These are phyloP conservation scores for Temnothorax rugatulus DNA, from an alignment of 2,888 invertebrate species.

Conservation along the genomic window DNA sequence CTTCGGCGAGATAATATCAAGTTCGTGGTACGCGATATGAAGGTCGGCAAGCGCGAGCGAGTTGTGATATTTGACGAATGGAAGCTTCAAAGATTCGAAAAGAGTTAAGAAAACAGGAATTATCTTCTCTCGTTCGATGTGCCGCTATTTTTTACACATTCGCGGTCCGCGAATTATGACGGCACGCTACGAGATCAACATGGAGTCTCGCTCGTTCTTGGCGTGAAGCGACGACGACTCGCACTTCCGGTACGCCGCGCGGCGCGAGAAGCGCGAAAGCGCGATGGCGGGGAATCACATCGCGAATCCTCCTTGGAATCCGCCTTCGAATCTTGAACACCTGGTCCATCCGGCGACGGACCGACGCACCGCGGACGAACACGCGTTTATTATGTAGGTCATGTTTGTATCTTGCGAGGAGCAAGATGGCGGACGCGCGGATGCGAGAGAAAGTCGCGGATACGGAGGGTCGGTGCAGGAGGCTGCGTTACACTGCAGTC, in stretches of 20 bases:
- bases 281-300: constrained; percentile 32
- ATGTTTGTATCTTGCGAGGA: constrained; percentile 24
- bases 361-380: too few relatives aligned
- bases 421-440: constrained; percentile 32
- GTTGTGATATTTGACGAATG: neutral
- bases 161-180: neutral
- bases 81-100: neutral
- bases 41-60: neutral
- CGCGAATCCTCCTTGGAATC: neutral
- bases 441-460: constrained; percentile 72
- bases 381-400: constrained; percentile 27
- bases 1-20: neutral
- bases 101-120: neutral
- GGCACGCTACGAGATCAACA: neutral
- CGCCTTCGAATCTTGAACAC: neutral
- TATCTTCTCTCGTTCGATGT: neutral
- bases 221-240: neutral
- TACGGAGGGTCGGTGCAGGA: constrained; percentile 84
- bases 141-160: neutral
- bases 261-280: constrained; percentile 25
- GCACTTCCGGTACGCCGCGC: constrained; percentile 29
- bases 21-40: neutral
- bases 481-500: constrained; percentile 84
- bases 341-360: neutral
- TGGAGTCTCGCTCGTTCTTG: neutral